Evolutionary conservation across 2,888 invertebrate species (phyloP).

Genomic region (Perizoma affinitatum): DNA sequence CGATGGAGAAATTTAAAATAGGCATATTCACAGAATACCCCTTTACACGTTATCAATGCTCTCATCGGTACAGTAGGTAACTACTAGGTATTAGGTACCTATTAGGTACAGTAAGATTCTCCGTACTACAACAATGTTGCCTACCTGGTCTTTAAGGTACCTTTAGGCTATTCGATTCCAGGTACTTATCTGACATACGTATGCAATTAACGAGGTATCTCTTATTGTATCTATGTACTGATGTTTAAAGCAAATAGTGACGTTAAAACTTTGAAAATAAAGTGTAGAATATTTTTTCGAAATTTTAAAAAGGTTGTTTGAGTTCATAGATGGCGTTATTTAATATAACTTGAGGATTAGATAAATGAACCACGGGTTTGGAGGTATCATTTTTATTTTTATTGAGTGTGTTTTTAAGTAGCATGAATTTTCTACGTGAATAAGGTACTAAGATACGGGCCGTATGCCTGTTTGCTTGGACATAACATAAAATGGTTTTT

Average conservation of each 20-base stretch:
- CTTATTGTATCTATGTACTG: background rate
- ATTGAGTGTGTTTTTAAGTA: no score
- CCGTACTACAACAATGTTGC: slow-evolving; percentile 29
- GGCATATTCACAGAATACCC: slow-evolving; percentile 15
- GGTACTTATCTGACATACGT: slow-evolving; percentile 23
- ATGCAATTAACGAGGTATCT: slow-evolving; percentile 10
- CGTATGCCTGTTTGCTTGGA: no score
- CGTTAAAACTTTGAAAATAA: background rate
- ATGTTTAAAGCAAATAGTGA: slow-evolving; percentile 9
- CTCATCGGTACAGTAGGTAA: slow-evolving; percentile 28
- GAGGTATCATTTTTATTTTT: no score
- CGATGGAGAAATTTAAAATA: no score
- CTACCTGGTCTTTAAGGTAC: slow-evolving; percentile 22
- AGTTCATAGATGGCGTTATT: slow-evolving; percentile 12
- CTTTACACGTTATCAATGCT: slow-evolving; percentile 15
- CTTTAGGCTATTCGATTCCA: slow-evolving; percentile 14
- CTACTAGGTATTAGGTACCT: slow-evolving; percentile 18
- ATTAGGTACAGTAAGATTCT: slow-evolving; percentile 25
- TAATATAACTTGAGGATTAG: no score
- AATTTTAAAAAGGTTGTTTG: slow-evolving; percentile 1
- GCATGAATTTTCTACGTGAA: no score
- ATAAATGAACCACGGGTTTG: no score
- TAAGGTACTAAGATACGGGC: no score
- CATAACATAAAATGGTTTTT: no score
- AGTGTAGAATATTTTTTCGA: background rate